These are phyloP conservation scores for Chesias legatella DNA, from an alignment of 2,888 invertebrate species.

Conservation along the genomic window DNA sequence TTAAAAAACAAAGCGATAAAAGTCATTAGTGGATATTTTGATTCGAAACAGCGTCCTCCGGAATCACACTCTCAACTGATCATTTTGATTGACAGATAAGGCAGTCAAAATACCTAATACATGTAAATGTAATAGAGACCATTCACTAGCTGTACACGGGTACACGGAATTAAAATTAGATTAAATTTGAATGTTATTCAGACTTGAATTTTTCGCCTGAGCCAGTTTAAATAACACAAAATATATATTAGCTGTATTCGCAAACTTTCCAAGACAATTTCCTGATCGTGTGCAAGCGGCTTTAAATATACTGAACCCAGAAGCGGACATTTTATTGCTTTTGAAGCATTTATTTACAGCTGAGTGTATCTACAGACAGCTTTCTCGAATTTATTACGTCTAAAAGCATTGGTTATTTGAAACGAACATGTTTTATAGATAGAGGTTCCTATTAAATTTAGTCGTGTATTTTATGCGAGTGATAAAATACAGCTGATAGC, in stretches of 20 bases:
- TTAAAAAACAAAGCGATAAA: no score
- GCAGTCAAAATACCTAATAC: no score
- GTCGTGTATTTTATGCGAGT: conserved; percentile 4
- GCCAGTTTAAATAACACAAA: background rate
- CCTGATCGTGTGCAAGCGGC: conserved; percentile 11
- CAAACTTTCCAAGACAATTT: background rate
- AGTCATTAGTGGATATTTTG: no score
- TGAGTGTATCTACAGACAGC: conserved; percentile 35
- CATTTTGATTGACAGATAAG: no score
- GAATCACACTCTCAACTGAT: no score
- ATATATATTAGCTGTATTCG: background rate
- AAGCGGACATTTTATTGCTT: conserved; percentile 41
- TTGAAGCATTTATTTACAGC: conserved; percentile 45
- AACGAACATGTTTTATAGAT: conserved; percentile 10
- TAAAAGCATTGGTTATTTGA: conserved; percentile 27
- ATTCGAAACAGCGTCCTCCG: no score
- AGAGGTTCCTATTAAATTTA: conserved; percentile 9
- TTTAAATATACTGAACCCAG: conserved; percentile 21
- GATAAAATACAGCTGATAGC: background rate
- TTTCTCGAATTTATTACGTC: conserved; percentile 26
- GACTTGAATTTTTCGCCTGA: no score
- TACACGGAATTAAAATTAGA: no score
- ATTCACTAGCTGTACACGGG: no score
- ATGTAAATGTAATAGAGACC: no score
- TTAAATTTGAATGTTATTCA: no score